Evolutionary conservation across 1,140 invertebrate species (phyloP).

Genomic region (Agrilus planipennis): DNA sequence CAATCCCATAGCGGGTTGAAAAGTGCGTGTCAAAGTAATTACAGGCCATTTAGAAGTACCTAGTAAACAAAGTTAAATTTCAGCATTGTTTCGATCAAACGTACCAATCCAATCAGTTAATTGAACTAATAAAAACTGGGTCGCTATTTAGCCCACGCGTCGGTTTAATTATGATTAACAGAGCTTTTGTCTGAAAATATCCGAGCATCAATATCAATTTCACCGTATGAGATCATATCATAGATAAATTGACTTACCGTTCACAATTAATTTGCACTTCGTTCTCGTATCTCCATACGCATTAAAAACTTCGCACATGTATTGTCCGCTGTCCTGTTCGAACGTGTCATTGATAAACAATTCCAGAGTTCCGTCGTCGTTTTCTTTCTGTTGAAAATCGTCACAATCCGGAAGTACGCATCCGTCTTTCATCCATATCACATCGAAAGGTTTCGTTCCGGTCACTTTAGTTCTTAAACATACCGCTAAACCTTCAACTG

Average conservation of each 20-base stretch:
- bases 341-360: slow-evolving; percentile 53
- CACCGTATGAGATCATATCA: no score
- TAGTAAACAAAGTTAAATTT: no score
- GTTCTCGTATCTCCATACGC: slow-evolving; percentile 43
- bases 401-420: slow-evolving; percentile 52
- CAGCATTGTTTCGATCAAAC: no score
- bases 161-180: no score
- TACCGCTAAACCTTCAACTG: slow-evolving; percentile 13
- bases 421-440: slow-evolving; percentile 60
- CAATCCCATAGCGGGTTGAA: no score
- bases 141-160: no score
- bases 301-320: slow-evolving; percentile 54
- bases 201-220: no score
- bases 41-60: no score
- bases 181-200: no score
- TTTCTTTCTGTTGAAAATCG: slow-evolving; percentile 48
- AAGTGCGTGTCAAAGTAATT: no score
- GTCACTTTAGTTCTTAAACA: slow-evolving; percentile 14
- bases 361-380: slow-evolving; percentile 45
- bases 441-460: slow-evolving; percentile 48
- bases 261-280: slow-evolving; percentile 39
- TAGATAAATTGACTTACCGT: slow-evolving; percentile 31
- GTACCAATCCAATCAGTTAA: no score
- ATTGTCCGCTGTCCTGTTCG: slow-evolving; percentile 56
- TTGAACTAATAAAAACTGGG: no score